Conservation (phyloP, 2,888 invertebrate genomes). For the Masnerella sp. region DNA sequence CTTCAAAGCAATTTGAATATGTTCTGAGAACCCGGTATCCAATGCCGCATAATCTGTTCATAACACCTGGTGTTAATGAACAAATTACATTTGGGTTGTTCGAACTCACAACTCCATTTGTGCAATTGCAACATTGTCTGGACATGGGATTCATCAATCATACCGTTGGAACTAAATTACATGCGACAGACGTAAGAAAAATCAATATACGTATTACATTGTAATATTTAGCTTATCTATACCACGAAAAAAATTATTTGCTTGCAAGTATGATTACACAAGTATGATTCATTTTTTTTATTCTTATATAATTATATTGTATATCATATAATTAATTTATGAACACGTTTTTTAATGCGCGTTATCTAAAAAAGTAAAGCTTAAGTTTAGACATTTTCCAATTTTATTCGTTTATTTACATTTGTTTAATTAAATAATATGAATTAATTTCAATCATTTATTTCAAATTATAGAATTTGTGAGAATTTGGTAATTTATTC, state of each 20-base stretch:
- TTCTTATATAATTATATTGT: too few relatives aligned
- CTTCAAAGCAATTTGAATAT: conserved; percentile 67
- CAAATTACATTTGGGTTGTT: conserved; percentile 21
- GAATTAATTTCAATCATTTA: too few relatives aligned
- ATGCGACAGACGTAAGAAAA: conserved; percentile 34
- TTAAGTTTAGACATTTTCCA: too few relatives aligned
- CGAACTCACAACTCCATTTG: conserved; percentile 59
- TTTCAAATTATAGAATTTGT: neutral
- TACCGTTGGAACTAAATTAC: conserved; percentile 46
- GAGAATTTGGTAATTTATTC: too few relatives aligned
- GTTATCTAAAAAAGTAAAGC: too few relatives aligned
- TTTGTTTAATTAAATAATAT: too few relatives aligned
- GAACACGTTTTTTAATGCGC: too few relatives aligned
- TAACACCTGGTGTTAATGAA: conserved; percentile 16
- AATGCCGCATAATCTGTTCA: conserved; percentile 41
- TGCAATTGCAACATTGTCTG: conserved; percentile 70
- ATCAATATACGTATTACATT: conserved; percentile 40
- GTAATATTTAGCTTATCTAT: neutral
- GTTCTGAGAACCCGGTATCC: conserved; percentile 65
- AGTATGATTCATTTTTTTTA: too few relatives aligned
- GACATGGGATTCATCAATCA: conserved; percentile 68
- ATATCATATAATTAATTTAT: too few relatives aligned
- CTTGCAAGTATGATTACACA: too few relatives aligned
- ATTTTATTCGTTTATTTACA: too few relatives aligned
- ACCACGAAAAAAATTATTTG: neutral